Percentiles rank a stretch among this genome's conserved stretches.
These are phyloP conservation scores for Clistopyga incitator DNA, from an alignment of 2,888 invertebrate species.

Conservation along the genomic window DNA sequence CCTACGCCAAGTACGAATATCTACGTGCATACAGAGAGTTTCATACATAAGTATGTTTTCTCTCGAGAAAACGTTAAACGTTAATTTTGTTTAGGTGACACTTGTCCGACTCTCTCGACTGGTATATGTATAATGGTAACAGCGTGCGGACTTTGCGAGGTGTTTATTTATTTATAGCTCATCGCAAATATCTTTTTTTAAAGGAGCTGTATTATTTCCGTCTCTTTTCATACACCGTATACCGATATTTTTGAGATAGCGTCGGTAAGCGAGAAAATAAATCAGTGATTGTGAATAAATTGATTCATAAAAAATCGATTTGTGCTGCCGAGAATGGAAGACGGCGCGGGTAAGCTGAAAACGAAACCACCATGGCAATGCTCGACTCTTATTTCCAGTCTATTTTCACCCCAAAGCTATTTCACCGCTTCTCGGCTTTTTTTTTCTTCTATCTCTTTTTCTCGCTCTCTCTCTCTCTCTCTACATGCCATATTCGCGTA, in stretches of 20 bases:
- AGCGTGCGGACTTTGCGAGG: no score
- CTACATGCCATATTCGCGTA: constrained; percentile 33
- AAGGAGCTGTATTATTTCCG: no score
- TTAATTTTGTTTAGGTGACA: no score
- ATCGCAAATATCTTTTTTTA: no score
- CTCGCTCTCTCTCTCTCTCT: constrained; percentile 12
- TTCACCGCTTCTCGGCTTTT: constrained; percentile 43
- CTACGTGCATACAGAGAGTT: constrained; percentile 32
- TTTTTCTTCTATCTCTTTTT: no score
- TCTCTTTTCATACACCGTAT: no score
- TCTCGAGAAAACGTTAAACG: no score
- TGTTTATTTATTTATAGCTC: no score
- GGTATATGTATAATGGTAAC: no score
- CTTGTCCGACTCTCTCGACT: no score
- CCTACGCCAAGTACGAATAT: constrained; percentile 50
- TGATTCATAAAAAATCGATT: background rate
- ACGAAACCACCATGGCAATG: background rate
- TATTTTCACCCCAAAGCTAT: constrained; percentile 20
- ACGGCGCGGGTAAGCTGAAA: background rate
- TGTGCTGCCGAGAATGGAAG: background rate
- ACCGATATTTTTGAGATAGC: no score
- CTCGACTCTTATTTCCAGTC: constrained; percentile 50
- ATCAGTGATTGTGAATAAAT: background rate
- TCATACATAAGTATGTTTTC: background rate
- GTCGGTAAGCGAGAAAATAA: no score